These are phyloP conservation scores for Trichogramma evanescens DNA, from an alignment of 2,888 invertebrate species.

Conservation along the genomic window DNA sequence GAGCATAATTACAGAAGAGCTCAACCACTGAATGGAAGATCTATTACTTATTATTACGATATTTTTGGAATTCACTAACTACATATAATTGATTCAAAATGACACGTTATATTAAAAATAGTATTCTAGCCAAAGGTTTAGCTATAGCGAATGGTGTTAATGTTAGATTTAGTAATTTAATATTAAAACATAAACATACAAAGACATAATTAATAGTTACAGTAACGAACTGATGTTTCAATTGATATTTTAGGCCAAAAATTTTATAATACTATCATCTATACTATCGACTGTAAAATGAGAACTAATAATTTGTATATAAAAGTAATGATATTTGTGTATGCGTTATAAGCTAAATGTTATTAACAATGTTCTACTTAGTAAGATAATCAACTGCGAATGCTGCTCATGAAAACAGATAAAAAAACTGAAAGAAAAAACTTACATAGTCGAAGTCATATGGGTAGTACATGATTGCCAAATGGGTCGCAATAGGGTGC, in stretches of 20 bases:
- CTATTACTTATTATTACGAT: slow-evolving; percentile 8
- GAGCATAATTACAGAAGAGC: slow-evolving; percentile 17
- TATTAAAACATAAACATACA: background rate
- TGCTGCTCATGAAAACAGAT: too few relatives aligned
- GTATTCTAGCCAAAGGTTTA: too few relatives aligned
- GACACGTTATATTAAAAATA: too few relatives aligned
- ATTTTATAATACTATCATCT: background rate
- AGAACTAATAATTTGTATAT: background rate
- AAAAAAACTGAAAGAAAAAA: too few relatives aligned
- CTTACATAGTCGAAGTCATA: too few relatives aligned
- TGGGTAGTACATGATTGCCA: too few relatives aligned
- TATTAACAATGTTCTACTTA: background rate
- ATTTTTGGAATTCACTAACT: background rate
- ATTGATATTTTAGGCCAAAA: too few relatives aligned
- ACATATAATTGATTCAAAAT: too few relatives aligned
- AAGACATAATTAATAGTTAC: background rate
- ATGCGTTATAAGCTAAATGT: background rate
- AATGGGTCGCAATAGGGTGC: too few relatives aligned
- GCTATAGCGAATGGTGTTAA: too few relatives aligned
- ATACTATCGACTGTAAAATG: background rate
- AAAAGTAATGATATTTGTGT: background rate
- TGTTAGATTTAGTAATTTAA: background rate
- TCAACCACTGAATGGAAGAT: slow-evolving; percentile 16
- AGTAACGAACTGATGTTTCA: background rate
- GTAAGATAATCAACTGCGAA: background rate